These are phyloP conservation scores for Carassius gibelio DNA, from an alignment of 2,113 vertebrate species.

Conservation along the genomic window DNA sequence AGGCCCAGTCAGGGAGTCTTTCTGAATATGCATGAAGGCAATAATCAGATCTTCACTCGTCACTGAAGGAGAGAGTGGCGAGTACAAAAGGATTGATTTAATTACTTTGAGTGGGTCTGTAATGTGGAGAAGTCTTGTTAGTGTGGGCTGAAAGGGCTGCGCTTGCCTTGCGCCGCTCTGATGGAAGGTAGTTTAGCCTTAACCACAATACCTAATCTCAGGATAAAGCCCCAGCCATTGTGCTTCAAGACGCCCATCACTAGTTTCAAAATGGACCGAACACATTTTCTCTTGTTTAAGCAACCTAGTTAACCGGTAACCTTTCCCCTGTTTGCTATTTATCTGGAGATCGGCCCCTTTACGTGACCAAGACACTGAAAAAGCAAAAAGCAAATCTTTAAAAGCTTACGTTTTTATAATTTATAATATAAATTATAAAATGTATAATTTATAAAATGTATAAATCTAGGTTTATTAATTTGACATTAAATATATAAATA, in stretches of 20 bases:
- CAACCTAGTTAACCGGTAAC: slow-evolving; percentile 77
- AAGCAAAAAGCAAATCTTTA: slow-evolving; percentile 39
- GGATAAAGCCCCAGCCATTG: slow-evolving; percentile 82
- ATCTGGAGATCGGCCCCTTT: slow-evolving; percentile 28
- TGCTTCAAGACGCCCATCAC: slow-evolving; percentile 77
- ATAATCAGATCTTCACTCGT: slow-evolving; percentile 92
- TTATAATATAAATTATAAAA: no score
- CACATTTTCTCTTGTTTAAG: slow-evolving; percentile 81
- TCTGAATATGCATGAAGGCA: slow-evolving; percentile 98
- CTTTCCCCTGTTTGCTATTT: slow-evolving; percentile 42
- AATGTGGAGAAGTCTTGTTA: slow-evolving; percentile 89
- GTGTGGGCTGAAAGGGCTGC: slow-evolving; percentile 81
- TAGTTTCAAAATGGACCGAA: slow-evolving; percentile 75
- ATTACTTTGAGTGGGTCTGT: slow-evolving; percentile 93
- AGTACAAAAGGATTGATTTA: slow-evolving; percentile 98
- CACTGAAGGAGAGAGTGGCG: slow-evolving; percentile 86
- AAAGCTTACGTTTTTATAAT: not conserved
- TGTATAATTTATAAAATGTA: no score
- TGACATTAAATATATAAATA: not conserved
- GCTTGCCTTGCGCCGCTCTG: slow-evolving; percentile 80
- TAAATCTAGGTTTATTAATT: not conserved
- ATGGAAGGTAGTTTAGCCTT: slow-evolving; percentile 82
- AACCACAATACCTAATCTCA: slow-evolving; percentile 84
- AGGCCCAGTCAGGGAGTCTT: slow-evolving; percentile 89
- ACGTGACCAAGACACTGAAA: slow-evolving; percentile 35